Evolutionary conservation across 2,888 invertebrate genomes (phyloP), one percentile per base, ranked within the genome.

Genomic region (Lordiphosa fenestrarum): DNA sequence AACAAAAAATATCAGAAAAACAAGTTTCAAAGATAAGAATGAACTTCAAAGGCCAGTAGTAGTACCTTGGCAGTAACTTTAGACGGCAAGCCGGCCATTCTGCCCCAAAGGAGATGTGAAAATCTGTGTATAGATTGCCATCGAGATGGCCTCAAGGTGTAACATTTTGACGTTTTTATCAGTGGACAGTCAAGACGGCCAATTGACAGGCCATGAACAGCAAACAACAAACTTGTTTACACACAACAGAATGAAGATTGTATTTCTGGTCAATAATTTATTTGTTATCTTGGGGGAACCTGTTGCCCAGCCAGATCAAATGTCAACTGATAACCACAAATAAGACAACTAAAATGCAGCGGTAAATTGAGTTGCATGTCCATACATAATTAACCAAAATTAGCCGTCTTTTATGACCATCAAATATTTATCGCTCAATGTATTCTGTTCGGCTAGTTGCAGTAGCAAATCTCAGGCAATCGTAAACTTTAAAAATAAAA

Each of bases 401-500:
- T 54, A 58, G 49, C 71, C 60, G 64, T 69, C 68, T 62, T 67
- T 71, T 49, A 47, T 54, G 46, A 51, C 62, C 65, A 73, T 71
- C 66, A 70, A 74, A 69, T 72, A 65, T 69, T 66, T 71, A 77
- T 66, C 68, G 74, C 74, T 63, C 74, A 66, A 77, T 72, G 52
- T 21, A 21, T 7, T 40, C 48, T 37, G 35, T 50, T 58, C 54
- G 21, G 42, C 52, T 69, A 56, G 63, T 70, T 58, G 56, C 50
- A 15, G 40, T 50, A 30, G 40, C 39, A 58, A 53, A 71, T 57
- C 53, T 61, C 62, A 61, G 60, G 74, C 62, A 66, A 77, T 71
- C 74, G 66, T 72, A 65, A 81, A 81, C 74, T 68, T 66, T 67
- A 77, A 53, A 74, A 77, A 77, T 73, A 73, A 81, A 72, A 72